Evolutionary conservation across 2,113 vertebrate species (phyloP).

Genomic region (Vicugna pacos): DNA sequence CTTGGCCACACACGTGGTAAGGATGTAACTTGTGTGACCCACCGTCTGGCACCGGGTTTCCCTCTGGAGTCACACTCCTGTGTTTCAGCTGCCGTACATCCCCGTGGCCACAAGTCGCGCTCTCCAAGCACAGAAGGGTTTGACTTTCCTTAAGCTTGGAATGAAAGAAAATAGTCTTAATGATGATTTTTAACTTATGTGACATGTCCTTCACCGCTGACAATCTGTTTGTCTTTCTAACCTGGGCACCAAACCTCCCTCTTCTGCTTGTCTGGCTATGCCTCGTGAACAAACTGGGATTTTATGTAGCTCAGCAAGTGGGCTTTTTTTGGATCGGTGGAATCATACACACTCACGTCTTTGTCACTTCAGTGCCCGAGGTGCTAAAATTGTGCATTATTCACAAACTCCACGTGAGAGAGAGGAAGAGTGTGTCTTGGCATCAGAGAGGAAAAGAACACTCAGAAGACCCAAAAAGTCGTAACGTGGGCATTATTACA

Average conservation of each 20-base stretch:
- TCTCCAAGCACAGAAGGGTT: neutral
- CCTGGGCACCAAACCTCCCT: neutral
- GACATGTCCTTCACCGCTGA: neutral
- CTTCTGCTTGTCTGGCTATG: neutral
- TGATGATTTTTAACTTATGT: slow-evolving; percentile 61
- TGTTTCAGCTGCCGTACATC: neutral
- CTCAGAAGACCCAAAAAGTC: neutral
- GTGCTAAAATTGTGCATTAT: slow-evolving; percentile 64
- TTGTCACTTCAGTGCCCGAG: slow-evolving; percentile 63
- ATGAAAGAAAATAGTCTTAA: slow-evolving; percentile 32
- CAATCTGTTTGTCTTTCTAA: slow-evolving; percentile 42
- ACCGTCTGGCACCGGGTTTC: neutral
- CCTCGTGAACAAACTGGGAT: neutral
- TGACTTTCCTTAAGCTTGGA: neutral
- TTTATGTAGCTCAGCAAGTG: slow-evolving; percentile 37
- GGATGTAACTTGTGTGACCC: neutral
- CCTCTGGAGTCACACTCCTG: neutral
- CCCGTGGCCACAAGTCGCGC: neutral
- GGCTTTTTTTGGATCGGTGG: slow-evolving; percentile 67
- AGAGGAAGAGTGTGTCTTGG: neutral
- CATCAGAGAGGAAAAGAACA: slow-evolving; percentile 8
- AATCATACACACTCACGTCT: slow-evolving; percentile 28
- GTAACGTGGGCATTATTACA: neutral
- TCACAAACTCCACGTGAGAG: slow-evolving; percentile 44
- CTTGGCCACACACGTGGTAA: neutral